Conservation (phyloP, 2,113 vertebrate genomes). For the Cyrtonyx montezumae region DNA sequence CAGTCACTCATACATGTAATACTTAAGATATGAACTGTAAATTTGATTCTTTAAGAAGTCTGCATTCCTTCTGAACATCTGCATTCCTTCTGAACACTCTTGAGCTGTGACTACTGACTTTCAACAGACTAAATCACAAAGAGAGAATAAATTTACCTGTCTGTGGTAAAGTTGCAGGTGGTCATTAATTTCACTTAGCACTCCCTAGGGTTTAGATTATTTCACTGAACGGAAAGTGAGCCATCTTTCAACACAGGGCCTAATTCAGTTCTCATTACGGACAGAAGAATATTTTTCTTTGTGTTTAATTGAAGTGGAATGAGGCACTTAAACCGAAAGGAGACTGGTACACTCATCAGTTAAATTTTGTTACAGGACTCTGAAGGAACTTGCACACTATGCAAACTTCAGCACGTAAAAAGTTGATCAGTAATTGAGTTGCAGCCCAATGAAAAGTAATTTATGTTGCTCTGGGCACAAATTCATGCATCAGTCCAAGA, state of each 20-base stretch:
- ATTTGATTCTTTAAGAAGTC: neutral
- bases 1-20: neutral
- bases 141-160: neutral
- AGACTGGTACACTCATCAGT: neutral
- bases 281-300: neutral
- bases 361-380: neutral
- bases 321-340: neutral
- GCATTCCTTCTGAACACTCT: neutral
- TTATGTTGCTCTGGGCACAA: neutral
- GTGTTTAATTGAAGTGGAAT: neutral
- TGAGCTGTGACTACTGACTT: neutral
- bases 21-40: neutral
- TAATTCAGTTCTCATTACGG: neutral
- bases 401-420: neutral
- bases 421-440: neutral
- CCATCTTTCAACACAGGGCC: neutral
- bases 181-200: neutral
- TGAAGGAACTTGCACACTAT: neutral
- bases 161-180: neutral
- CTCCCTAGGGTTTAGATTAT: neutral
- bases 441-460: neutral
- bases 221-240: neutral
- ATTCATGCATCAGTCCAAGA: neutral
- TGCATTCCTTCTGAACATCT: too few relatives aligned
- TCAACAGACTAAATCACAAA: accelerated